These are phyloP conservation scores for Vanessa atalanta DNA, from an alignment of 1,140 invertebrate species.

Conservation along the genomic window DNA sequence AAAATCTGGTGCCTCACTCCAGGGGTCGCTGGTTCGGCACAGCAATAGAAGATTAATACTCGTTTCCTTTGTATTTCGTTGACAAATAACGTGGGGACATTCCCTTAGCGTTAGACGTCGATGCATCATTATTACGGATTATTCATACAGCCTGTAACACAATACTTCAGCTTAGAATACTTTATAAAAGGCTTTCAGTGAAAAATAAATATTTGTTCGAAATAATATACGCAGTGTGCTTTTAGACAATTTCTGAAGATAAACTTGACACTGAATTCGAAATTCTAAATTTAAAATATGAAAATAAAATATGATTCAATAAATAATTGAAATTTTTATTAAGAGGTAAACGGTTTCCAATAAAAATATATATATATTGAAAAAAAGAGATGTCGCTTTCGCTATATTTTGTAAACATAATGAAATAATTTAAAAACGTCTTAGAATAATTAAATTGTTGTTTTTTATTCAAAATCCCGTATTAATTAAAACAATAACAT, in stretches of 20 bases:
- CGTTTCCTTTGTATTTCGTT: constrained; percentile 60
- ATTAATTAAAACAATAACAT: too few relatives aligned
- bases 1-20: constrained; percentile 63
- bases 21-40: constrained; percentile 58
- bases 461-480: too few relatives aligned
- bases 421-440: too few relatives aligned
- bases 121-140: constrained; percentile 55
- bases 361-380: too few relatives aligned
- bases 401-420: too few relatives aligned
- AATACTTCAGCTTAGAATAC: constrained; percentile 26
- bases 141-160: constrained; percentile 44
- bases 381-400: too few relatives aligned
- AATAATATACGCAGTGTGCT: not conserved
- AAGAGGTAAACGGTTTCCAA: too few relatives aligned
- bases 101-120: constrained; percentile 46
- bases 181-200: constrained; percentile 15
- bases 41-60: constrained; percentile 73
- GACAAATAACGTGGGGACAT: constrained; percentile 57
- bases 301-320: too few relatives aligned
- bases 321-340: too few relatives aligned
- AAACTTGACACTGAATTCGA: not conserved
- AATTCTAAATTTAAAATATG: too few relatives aligned
- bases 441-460: too few relatives aligned
- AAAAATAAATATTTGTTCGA: not conserved
- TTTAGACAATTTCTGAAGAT: not conserved